Evolutionary conservation across 2,797 vertebrate species (phyloP).

Genomic region (Alosa sapidissima): DNA sequence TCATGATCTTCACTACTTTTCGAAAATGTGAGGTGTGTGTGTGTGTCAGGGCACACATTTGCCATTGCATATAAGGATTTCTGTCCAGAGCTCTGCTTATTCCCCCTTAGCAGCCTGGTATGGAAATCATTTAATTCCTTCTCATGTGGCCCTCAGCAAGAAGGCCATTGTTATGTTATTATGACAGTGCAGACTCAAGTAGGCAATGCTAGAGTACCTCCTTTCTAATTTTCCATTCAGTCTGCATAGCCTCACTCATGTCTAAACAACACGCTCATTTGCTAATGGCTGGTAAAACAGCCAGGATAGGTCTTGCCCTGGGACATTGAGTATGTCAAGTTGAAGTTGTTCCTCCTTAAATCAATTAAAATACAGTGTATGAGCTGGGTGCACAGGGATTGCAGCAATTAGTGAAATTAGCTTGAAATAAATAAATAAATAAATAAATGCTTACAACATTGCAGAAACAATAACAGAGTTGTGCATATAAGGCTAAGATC

Average conservation of each 20-base stretch:
- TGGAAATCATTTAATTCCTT: constrained; percentile 40
- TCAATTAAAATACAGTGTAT: constrained; percentile 42
- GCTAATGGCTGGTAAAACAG: constrained; percentile 26
- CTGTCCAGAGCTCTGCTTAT: constrained; percentile 13
- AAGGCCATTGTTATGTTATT: constrained; percentile 33
- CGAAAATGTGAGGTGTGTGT: background rate
- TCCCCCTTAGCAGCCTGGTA: constrained; percentile 39
- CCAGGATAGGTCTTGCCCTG: background rate
- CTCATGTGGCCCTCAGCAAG: background rate
- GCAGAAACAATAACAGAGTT: no score
- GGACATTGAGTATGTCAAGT: constrained; percentile 12
- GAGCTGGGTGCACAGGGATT: constrained; percentile 26
- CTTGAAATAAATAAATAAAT: constrained; percentile 6
- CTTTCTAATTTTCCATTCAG: background rate
- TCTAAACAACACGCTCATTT: constrained; percentile 27
- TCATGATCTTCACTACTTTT: no score
- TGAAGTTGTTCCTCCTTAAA: constrained; percentile 31
- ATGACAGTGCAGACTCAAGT: background rate
- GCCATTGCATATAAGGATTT: background rate
- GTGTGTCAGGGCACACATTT: constrained; percentile 1
- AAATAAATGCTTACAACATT: no score
- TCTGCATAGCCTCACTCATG: background rate
- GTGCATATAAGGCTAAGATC: no score
- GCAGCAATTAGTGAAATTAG: constrained; percentile 38
- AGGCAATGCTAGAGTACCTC: background rate